These are phyloP conservation scores for Aquatica leii DNA, from an alignment of 2,888 invertebrate species.

Conservation along the genomic window DNA sequence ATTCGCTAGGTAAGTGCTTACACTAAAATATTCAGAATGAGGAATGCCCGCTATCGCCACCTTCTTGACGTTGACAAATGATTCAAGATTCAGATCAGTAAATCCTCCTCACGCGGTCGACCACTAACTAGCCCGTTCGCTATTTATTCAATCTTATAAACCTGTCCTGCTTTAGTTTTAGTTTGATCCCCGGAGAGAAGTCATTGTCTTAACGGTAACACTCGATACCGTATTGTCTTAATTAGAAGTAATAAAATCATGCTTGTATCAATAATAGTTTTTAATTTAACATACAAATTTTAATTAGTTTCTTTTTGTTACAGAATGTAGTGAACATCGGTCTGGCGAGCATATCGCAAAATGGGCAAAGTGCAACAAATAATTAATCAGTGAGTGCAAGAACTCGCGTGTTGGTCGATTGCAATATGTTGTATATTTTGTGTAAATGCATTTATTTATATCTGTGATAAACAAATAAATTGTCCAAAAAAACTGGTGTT, in stretches of 20 bases:
- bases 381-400: constrained; percentile 42
- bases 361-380: constrained; percentile 60
- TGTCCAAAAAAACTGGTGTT: constrained; percentile 51
- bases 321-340: constrained; percentile 28
- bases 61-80: constrained; percentile 80
- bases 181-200: too few species aligned
- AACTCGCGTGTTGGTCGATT: constrained; percentile 47
- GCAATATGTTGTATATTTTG: constrained; percentile 60
- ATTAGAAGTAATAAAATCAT: constrained; percentile 38
- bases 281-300: constrained; percentile 42
- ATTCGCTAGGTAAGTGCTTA: constrained; percentile 55
- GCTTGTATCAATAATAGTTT: too few species aligned
- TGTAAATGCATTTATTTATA: constrained; percentile 63
- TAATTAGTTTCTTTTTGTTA: constrained; percentile 22
- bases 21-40: constrained; percentile 56
- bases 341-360: constrained; percentile 26
- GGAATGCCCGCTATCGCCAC: constrained; percentile 62
- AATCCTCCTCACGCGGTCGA: constrained; percentile 65
- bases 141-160: constrained; percentile 54
- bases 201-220: constrained; percentile 56
- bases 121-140: constrained; percentile 54
- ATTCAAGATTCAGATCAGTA: constrained; percentile 77
- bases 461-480: constrained; percentile 62
- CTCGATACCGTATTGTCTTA: constrained; percentile 50
- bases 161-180: constrained; percentile 43